These are phyloP conservation scores for Sturnira hondurensis DNA, from an alignment of 2,113 vertebrate species.

Conservation along the genomic window DNA sequence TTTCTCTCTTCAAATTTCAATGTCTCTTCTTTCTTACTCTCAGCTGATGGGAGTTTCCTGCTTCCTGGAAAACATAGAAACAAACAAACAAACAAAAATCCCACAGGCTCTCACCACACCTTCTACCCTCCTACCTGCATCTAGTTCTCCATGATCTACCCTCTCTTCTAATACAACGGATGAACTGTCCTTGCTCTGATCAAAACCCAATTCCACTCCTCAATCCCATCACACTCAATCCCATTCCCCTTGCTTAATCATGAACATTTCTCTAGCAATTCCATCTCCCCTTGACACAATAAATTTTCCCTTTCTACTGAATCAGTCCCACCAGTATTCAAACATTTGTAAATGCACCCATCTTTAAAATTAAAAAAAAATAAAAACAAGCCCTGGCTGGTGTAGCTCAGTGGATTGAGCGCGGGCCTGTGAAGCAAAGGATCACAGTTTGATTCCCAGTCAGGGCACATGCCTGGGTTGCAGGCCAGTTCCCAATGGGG, in stretches of 20 bases:
- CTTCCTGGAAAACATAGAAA: conserved; percentile 11
- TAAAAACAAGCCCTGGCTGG: no score
- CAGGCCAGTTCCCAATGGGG: no score
- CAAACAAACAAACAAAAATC: background rate
- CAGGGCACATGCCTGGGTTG: no score
- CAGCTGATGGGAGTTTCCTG: background rate
- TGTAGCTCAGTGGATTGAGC: no score
- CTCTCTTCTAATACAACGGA: background rate
- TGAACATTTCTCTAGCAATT: background rate
- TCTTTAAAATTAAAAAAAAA: background rate
- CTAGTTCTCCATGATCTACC: background rate
- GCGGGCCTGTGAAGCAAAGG: no score
- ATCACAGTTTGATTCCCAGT: no score
- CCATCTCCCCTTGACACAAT: background rate
- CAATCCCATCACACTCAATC: no score
- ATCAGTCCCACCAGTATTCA: background rate
- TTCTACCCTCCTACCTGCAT: background rate
- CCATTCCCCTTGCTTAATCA: conserved; percentile 3
- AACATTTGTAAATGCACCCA: background rate
- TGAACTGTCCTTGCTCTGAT: background rate
- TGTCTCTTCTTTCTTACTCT: conserved; percentile 5
- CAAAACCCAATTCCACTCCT: no score
- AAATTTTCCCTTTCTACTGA: background rate
- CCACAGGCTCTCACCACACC: background rate
- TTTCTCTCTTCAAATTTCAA: background rate